Base-by-base conservation (phyloP, 2,113 vertebrate genomes). In the Cryptotis parvus region DNA sequence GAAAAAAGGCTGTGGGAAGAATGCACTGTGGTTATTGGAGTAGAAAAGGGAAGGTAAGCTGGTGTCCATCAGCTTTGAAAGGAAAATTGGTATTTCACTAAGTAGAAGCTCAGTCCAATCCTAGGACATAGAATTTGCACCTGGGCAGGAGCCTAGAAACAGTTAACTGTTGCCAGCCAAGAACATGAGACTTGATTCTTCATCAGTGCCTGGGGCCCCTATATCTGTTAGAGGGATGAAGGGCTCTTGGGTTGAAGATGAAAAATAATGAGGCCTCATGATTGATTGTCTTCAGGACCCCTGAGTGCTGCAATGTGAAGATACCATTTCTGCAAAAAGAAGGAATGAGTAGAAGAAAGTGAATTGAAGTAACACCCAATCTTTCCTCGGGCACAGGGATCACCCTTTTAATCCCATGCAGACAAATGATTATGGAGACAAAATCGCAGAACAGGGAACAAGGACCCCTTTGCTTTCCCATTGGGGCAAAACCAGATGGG, bases 381-480 rank as follows among this genome's bases (percentile, higher is more conserved):
- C n/a, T 90, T 65, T 43, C 73, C 24, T 45, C 66, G 39, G 39
- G 8, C 69, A 31, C 6, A 70, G 35, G 18, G 37, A 41, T 66
- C 4, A 18, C 11, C 15, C 6, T 49, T 6, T 37, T 61, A 29
- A 58, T 52, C 6, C 52, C 6, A 11, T 33, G 65, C 10, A 14
- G 22, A 61, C 39, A 58, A 65, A 61, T 55, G 22, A 12, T 52
- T 39, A 6, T 37, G 22, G 73, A 63, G 66, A 37, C 10, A 29
- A 6, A 29, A 16, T 27, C 5, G 16, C 63, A 26, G 9, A 6
- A 2, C 41, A 68, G 55, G 66, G 79, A 43, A 7, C 6, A 15
- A 45, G 4, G 4, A 3, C 2, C 1, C 15, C 1, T 1, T 31
- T 52, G 63, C 35, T 24, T 12, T 73, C 31, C 24, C 7, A 4